phyloP scores from a whole-genome alignment of 2,113 vertebrate species.

The Halcyon malimbica region DNA sequence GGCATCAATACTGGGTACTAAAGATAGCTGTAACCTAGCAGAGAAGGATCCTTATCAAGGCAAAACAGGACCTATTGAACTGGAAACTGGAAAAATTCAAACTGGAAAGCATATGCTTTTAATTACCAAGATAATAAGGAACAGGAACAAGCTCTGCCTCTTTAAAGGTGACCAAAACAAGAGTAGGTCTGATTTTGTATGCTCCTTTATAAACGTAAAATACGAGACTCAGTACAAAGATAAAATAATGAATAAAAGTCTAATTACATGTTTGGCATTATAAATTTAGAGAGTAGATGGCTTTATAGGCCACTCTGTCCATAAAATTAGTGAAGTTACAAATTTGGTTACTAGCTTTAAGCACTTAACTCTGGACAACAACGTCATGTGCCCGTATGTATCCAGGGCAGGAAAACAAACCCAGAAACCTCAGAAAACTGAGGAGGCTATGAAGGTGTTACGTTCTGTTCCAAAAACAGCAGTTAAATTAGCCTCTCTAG shows the following conservation, averaged over 20 bases:
- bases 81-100: not conserved
- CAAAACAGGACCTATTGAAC: not conserved
- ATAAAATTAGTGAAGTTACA: not conserved
- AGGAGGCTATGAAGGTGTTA: not conserved
- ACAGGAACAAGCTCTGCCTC: not conserved
- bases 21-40: not conserved
- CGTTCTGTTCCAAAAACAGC: accelerated
- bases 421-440: not conserved
- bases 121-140: not conserved
- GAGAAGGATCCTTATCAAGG: not conserved
- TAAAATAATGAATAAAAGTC: not conserved
- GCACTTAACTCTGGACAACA: not conserved
- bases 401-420: not conserved
- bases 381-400: accelerated
- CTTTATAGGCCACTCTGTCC: not conserved
- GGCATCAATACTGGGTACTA: not conserved
- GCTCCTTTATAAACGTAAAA: not conserved
- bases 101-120: not conserved
- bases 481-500: not conserved
- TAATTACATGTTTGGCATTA: not conserved
- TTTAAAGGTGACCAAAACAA: not conserved
- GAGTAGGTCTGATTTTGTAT: not conserved
- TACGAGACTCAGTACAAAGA: not conserved
- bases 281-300: not conserved
- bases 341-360: not conserved